These are phyloP conservation scores for Coracopsis vasa DNA, from an alignment of 2,113 vertebrate species.

Conservation along the genomic window DNA sequence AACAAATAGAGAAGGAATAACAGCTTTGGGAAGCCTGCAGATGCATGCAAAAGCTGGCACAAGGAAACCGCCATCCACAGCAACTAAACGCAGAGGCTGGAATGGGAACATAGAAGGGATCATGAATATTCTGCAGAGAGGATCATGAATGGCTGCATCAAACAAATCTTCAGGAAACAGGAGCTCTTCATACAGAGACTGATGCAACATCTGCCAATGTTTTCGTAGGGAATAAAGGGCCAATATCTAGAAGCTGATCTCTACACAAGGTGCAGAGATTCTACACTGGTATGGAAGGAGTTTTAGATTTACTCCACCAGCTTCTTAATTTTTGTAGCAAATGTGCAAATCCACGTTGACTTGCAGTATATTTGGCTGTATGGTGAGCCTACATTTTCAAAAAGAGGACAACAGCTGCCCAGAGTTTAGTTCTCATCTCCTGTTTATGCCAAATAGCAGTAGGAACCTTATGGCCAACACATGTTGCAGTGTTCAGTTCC, in stretches of 20 bases:
- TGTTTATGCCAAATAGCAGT: not conserved
- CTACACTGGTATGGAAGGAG: not conserved
- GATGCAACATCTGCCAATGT: not conserved
- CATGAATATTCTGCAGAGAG: not conserved
- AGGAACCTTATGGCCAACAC: not conserved
- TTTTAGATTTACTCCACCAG: not conserved
- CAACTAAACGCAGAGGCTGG: not conserved
- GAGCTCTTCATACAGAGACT: not conserved
- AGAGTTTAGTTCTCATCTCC: not conserved
- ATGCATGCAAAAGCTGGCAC: not conserved
- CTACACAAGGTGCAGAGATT: not conserved
- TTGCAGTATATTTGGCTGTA: not conserved
- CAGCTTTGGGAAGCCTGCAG: not conserved
- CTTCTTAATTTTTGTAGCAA: conserved; percentile 2
- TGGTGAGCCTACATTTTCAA: not conserved
- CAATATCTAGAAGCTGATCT: not conserved
- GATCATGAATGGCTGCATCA: not conserved
- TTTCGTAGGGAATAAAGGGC: not conserved
- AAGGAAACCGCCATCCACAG: not conserved
- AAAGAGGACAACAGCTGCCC: conserved; percentile 4
- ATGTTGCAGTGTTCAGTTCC: not conserved
- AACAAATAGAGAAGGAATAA: not conserved
- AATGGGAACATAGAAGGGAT: not conserved
- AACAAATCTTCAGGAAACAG: not conserved
- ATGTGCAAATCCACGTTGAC: not conserved